Base-by-base conservation (phyloP, 2,888 invertebrate genomes). In the Phalera bucephala region DNA sequence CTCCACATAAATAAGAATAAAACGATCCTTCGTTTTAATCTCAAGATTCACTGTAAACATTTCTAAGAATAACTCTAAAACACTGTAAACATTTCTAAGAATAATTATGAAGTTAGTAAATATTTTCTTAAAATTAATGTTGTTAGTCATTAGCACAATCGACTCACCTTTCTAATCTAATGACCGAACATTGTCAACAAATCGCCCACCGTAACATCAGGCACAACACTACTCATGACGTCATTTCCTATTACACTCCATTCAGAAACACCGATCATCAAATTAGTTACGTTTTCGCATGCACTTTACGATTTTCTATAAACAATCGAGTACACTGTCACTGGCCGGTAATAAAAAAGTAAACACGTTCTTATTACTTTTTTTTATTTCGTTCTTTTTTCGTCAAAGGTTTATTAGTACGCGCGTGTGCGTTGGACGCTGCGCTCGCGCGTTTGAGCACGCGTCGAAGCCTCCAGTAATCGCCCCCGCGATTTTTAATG, bases 161-260 rank as follows among this genome's bases (percentile, higher is more conserved):
- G 52, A 85, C 88, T 88, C 71, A 88, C 88, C 87, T 89, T 81
- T 83, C 72, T 66, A 70, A 72, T 84, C 83, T 88, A 89, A 85
- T 88, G 83, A 71, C 72, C 76, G 66, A 69, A 70, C 88, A 88
- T 87, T 84, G 86, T 88, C 83, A 81, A 79, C 78, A 78, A 74
- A 77, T 67, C 60, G 66, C 80, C 79, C 77, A 73, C 73, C 69
- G 61, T 63, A 62, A 64, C 69, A 73, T 75, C 72, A 68, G 73
- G 72, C 86, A 84, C 85, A 85, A 77, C 87, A 87, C 88, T 86
- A 84, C 62, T 66, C 87, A 86, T 88, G 82, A 86, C 85, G 85
- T 87, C 87, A 89, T 86, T 80, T 80, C 81, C 81, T 79, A 77
- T 44, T 65, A 68, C 82, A 82, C 80, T 81, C 78, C 85, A 86